These are phyloP conservation scores for Gasterosteus aculeatus DNA, from an alignment of 2,113 vertebrate species.

Conservation along the genomic window DNA sequence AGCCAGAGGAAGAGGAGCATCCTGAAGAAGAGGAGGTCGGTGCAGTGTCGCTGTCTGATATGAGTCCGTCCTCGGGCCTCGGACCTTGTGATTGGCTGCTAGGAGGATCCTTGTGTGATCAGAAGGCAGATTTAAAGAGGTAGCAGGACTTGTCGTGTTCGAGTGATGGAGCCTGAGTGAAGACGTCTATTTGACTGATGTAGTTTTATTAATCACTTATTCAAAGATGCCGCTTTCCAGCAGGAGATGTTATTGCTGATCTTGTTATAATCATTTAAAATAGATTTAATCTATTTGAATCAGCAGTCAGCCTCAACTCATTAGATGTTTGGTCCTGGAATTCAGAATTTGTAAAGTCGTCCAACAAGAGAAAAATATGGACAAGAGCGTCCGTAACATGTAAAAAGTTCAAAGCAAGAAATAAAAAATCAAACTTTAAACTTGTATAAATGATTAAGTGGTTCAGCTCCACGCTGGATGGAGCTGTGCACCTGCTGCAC, in stretches of 20 bases:
- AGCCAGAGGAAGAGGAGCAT: constrained; percentile 87
- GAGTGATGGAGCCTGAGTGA: not conserved
- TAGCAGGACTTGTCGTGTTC: constrained; percentile 21
- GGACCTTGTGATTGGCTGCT: constrained; percentile 88
- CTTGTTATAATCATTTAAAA: no score
- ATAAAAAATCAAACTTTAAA: not conserved
- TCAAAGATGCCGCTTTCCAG: not conserved
- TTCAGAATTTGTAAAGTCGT: not conserved
- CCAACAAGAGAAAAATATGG: no score
- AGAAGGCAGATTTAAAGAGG: constrained; percentile 65
- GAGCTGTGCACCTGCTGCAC: no score
- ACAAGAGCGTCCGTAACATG: not conserved
- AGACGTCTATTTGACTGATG: not conserved
- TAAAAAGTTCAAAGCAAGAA: not conserved
- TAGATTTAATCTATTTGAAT: no score
- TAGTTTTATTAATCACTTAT: not conserved
- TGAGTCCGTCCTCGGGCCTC: constrained; percentile 81
- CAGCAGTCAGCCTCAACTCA: no score
- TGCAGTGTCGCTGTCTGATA: constrained; percentile 67
- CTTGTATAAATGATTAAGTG: no score
- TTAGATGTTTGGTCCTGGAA: not conserved
- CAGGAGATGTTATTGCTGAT: no score
- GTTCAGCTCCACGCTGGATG: no score
- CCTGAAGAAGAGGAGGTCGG: constrained; percentile 51
- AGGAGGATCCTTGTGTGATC: constrained; percentile 76